Evolutionary conservation across 1,140 invertebrate species (phyloP), one percentile per base, ranked within the genome.

Genomic region (Adoxophyes honmai): DNA sequence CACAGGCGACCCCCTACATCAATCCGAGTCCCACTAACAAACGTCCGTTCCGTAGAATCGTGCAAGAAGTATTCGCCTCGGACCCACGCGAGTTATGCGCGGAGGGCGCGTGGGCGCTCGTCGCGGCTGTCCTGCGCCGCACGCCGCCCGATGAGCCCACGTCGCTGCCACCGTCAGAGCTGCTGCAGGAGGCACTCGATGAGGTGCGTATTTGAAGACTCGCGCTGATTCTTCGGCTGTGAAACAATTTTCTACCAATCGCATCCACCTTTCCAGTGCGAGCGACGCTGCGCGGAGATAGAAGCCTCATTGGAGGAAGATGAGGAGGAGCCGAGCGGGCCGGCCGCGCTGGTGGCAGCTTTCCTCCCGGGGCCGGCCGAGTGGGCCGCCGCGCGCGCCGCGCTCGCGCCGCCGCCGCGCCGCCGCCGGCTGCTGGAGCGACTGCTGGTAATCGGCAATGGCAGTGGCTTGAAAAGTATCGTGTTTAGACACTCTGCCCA

Each of bases 311-410:
- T 55, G 21, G 62, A 39, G 56, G 54, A 5, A 36, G 13, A 10
- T 38, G 8, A 6, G 18, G 35, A 7, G 13, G 58, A 5, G 10
- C 51, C 21, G 36, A 51, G 8, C 39, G 51, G 5, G 21, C 61
- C 51, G 10, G 39, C 18, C 53, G 48, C 6, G 51, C 33, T 52
- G 51, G 21, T 16, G 35, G 37, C 5, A 9, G 64, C 61, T 64
- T 64, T 75, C 64, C 60, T 65, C 64, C 70, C 70, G 34, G 59
- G 39, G 34, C 52, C 13, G 11, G 71, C 52, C 15, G 71, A 74
- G 68, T 77, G 74, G 72, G 67, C 62, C 51, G 62, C 62, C 9
- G 73, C 66, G 56, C 65, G 73, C 14, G 66, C 55, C 34, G 36
- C 36, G 51, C 65, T 67, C 44, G 28, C 28, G 33, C 10, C 51